Conservation (phyloP, 2,113 vertebrate genomes). For the Oryctolagus cuniculus region DNA sequence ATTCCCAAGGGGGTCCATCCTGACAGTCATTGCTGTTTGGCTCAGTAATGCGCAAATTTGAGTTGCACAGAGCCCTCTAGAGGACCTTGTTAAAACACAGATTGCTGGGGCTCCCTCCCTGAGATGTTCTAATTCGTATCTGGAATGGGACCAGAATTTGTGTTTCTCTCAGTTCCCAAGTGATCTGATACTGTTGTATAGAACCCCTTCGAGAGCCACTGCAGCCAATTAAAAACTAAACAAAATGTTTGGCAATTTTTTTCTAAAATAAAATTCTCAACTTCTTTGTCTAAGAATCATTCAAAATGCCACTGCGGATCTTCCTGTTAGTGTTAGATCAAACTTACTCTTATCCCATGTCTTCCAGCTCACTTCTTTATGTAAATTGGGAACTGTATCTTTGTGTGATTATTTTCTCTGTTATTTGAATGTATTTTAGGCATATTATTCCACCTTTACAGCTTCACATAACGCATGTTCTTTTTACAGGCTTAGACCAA, state of each 20-base stretch:
- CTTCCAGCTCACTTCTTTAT: conserved; percentile 30
- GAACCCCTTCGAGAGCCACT: not conserved
- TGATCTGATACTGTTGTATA: not conserved
- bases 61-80: not conserved
- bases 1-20: not conserved
- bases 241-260: not conserved
- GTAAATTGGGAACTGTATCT: not conserved
- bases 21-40: not conserved
- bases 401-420: not conserved
- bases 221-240: conserved; percentile 41
- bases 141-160: not conserved
- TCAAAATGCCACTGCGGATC: not conserved
- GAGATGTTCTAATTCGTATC: not conserved
- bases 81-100: not conserved
- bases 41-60: not conserved
- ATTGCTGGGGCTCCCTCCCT: not conserved
- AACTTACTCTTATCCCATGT: not conserved
- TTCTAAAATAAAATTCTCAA: not conserved
- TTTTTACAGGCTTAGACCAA: conserved; percentile 51
- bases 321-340: conserved; percentile 27
- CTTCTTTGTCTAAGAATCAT: not conserved
- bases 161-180: not conserved
- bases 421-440: conserved; percentile 19
- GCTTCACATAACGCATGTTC: not conserved
- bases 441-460: conserved; percentile 21